Evolutionary conservation across 2,797 vertebrate genomes (phyloP).

Genomic region (Sparus aurata): DNA sequence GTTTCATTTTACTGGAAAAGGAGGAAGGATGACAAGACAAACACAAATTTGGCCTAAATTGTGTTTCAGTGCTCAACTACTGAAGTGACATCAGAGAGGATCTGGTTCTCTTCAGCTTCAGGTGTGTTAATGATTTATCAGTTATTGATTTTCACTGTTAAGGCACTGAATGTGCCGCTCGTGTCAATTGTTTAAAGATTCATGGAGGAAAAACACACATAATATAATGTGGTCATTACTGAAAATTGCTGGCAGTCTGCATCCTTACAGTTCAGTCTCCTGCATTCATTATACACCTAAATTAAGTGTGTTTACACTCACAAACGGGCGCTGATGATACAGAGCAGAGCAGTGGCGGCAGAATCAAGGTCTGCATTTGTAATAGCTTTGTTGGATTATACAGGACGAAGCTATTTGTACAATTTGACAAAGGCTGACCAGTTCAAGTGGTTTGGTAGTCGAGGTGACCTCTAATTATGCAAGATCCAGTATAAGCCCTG

Average conservation of each 20-base stretch:
- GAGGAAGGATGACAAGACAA: not conserved
- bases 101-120: not conserved
- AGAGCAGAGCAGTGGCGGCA: not conserved
- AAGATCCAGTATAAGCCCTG: not conserved
- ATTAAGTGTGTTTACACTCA: not conserved
- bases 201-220: not conserved
- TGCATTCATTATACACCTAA: not conserved
- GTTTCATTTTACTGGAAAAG: not conserved
- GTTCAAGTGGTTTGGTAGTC: not conserved
- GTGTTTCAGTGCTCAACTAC: not conserved
- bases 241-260: not conserved
- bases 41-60: not conserved
- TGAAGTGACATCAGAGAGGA: not conserved
- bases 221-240: not conserved
- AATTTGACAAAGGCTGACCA: not conserved
- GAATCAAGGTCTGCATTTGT: not conserved
- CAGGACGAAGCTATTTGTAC: not conserved
- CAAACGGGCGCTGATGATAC: not conserved
- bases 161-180: not conserved
- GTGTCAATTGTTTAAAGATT: not conserved
- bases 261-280: not conserved
- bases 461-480: not conserved
- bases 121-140: constrained; percentile 31
- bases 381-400: constrained; percentile 16
- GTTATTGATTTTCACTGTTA: constrained; percentile 15